phyloP scores from a whole-genome alignment of 2,888 invertebrate genomes.

The Drosophila trichaetosa region DNA sequence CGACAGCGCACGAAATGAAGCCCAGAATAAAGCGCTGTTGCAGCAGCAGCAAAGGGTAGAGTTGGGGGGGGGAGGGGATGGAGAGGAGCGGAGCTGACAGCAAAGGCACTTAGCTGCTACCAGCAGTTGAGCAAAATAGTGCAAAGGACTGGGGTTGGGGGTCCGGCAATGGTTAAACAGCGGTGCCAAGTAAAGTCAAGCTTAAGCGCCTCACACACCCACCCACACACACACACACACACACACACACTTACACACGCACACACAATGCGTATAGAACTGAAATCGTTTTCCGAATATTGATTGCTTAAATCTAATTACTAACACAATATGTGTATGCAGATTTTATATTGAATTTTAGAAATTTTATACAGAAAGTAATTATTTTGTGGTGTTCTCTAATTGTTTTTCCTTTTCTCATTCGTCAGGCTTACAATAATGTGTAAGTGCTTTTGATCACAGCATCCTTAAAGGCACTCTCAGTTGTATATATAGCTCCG shows the following conservation, averaged over 20 bases:
- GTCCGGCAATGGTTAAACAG: neutral
- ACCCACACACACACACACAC: neutral
- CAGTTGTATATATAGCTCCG: neutral
- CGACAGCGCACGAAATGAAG: constrained; percentile 79
- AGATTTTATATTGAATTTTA: neutral
- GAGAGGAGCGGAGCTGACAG: neutral
- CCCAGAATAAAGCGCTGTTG: constrained; percentile 32
- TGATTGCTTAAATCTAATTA: neutral
- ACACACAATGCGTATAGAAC: neutral
- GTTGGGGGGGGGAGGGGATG: neutral
- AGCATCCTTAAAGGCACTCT: neutral
- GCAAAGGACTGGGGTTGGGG: neutral
- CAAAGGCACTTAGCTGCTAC: constrained; percentile 10
- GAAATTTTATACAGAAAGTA: neutral
- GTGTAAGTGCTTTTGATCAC: neutral
- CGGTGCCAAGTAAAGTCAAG: constrained; percentile 34
- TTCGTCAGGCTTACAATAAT: too few relatives aligned
- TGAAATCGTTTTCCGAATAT: neutral
- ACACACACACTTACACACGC: neutral
- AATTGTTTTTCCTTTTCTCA: neutral
- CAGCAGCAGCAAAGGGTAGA: neutral
- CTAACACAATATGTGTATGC: neutral
- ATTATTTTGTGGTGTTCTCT: neutral
- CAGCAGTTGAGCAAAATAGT: neutral
- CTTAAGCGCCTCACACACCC: constrained; percentile 29